phyloP scores from a whole-genome alignment of 37 sponge, comb jelly and placozoan species.

The Halisarca cf. caerulea region DNA sequence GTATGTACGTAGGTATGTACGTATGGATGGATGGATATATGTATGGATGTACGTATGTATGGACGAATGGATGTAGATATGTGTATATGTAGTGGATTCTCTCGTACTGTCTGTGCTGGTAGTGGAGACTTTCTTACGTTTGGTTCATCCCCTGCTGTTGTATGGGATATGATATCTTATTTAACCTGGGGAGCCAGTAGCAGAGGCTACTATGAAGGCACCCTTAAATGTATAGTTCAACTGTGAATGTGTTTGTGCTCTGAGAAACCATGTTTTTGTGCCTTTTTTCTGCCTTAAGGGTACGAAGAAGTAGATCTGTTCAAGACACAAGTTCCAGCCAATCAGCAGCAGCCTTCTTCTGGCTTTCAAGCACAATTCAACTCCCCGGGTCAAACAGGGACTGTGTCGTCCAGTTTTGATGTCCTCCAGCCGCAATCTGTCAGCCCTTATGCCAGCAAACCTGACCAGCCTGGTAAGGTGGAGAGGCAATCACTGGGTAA shows the following conservation, averaged over 20 bases:
- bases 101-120: too few relatives aligned
- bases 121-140: too few relatives aligned
- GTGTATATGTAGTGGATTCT: too few relatives aligned
- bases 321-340: not conserved
- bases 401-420: not conserved
- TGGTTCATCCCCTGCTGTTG: too few relatives aligned
- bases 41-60: too few relatives aligned
- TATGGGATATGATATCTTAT: too few relatives aligned
- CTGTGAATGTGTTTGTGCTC: too few relatives aligned
- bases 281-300: not conserved
- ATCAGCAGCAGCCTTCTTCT: not conserved
- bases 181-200: too few relatives aligned
- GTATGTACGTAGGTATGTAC: not conserved
- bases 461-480: not conserved
- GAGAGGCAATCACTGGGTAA: not conserved
- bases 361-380: not conserved
- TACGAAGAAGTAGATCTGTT: slow-evolving; percentile 52
- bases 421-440: slow-evolving; percentile 47
- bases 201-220: too few relatives aligned
- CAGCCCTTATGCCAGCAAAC: slow-evolving; percentile 32
- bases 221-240: too few relatives aligned
- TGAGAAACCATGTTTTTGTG: too few relatives aligned
- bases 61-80: too few relatives aligned
- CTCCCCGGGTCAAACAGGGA: not conserved
- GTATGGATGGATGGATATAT: not conserved